Conservation (phyloP, 1,140 invertebrate genomes). For the Drosophila murphyi region DNA sequence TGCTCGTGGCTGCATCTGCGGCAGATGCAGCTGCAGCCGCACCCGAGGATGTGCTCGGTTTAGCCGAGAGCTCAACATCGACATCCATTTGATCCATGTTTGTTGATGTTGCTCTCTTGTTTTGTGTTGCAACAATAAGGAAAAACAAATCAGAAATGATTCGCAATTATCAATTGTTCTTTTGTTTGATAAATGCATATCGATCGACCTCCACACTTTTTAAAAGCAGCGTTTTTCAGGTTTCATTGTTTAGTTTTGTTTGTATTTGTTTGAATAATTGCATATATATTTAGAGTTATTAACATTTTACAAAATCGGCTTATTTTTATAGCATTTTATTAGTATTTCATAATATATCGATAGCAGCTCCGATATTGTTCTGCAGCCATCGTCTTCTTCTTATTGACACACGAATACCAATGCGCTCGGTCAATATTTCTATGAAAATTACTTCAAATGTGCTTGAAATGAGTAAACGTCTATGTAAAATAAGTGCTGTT, state of each 20-base stretch:
- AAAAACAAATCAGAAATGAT: conserved; percentile 18
- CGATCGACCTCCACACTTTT: conserved; percentile 14
- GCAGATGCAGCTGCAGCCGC: conserved; percentile 12
- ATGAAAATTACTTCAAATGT: too few species aligned
- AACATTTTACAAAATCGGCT: too few species aligned
- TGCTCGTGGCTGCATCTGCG: conserved; percentile 10
- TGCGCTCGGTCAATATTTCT: too few species aligned
- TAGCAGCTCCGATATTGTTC: too few species aligned
- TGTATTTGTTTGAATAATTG: not conserved
- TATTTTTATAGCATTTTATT: too few species aligned
- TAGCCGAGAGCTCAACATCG: conserved; percentile 66
- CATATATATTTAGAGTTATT: too few species aligned
- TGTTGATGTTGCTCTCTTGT: not conserved
- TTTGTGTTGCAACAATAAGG: not conserved
- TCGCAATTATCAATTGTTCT: conserved; percentile 29
- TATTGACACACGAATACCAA: too few species aligned
- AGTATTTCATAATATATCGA: too few species aligned
- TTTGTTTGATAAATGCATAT: conserved; percentile 30
- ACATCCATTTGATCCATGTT: conserved; percentile 82
- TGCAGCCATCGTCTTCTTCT: too few species aligned
- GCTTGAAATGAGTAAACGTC: too few species aligned
- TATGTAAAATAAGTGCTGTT: too few species aligned
- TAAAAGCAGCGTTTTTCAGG: not conserved
- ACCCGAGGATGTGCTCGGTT: conserved; percentile 62
- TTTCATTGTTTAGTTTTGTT: not conserved